Evolutionary conservation across 2,797 vertebrate genomes (phyloP), one percentile per base, ranked within the genome.

Genomic region (Rhadinocentrus ornatus): DNA sequence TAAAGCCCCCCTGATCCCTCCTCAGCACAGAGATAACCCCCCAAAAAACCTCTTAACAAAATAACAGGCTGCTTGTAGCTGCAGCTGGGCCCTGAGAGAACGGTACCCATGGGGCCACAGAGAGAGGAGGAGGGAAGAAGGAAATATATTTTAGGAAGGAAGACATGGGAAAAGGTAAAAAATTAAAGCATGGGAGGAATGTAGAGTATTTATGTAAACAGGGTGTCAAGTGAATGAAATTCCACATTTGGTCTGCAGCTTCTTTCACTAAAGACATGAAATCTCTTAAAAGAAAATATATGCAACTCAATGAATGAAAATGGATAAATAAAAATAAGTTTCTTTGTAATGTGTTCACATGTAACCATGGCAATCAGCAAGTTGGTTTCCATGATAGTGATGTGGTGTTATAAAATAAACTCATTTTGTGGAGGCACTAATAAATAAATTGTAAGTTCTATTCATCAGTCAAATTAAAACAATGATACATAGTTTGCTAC

Each of bases 81-180:
- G 57, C 71, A 80, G 66, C 70, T 77, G 57, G 1, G 41, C 13
- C 66, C 69, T 50, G 35, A 32, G 68, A 77, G 62, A 54, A 66
- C 9, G 44, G 56, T 24, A 50, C 48, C 54, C 59, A 59, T 24
- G 31, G 27, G 53, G 41, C 37, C 32, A 64, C 20, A n/a, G 50
- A 57, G 53, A 39, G 9, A 48, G 24, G 29, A 67, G 26, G 54
- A 46, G 46, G 15, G 48, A 65, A 55, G 16, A 46, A 9, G 26
- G 27, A 22, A 24, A 10, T 24, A 13, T 52, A 56, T 63, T 35
- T 63, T 32, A 41, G 48, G 18, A 16, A 52, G 48, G 10, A 61
- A 61, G 35, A 22, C 12, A 20, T 54, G 18, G 18, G 18, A 29
- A 56, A 26, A 63, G 39, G 34, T 52, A 16, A 13, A 46, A 55